Percentiles rank a stretch among this genome's conserved stretches.
These are phyloP conservation scores for Diploptera punctata DNA, from an alignment of 2,888 invertebrate genomes.

Conservation along the genomic window DNA sequence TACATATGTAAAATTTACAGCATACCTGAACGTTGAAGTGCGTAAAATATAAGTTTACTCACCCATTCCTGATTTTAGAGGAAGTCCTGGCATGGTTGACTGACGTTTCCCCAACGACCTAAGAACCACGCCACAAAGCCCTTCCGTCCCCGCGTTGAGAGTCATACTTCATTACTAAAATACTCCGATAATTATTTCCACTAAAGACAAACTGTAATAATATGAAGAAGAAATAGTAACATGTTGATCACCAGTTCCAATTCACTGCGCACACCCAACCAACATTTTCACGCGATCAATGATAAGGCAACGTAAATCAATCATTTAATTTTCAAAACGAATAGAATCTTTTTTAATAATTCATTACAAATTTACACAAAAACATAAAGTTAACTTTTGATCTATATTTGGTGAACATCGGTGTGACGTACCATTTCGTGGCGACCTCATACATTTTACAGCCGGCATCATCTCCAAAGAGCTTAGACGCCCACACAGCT, in stretches of 20 bases:
- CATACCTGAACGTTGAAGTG: no score
- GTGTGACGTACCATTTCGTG: neutral
- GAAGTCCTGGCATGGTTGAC: slow-evolving; percentile 17
- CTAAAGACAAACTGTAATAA: neutral
- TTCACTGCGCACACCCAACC: slow-evolving; percentile 26
- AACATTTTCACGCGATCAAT: slow-evolving; percentile 27
- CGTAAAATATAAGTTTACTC: slow-evolving; percentile 21
- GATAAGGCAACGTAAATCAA: neutral
- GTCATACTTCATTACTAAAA: slow-evolving; percentile 26
- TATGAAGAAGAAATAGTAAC: neutral
- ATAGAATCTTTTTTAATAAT: neutral
- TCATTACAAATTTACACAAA: neutral
- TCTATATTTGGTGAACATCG: neutral
- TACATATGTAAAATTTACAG: no score
- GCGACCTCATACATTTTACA: slow-evolving; percentile 14
- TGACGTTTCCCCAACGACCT: slow-evolving; percentile 27
- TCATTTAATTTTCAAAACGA: neutral
- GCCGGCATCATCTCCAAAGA: slow-evolving; percentile 10
- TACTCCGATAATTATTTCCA: neutral
- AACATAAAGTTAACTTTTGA: neutral
- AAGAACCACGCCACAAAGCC: slow-evolving; percentile 28
- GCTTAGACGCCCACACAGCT: slow-evolving; percentile 15
- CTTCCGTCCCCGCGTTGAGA: slow-evolving; percentile 13
- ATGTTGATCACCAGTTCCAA: slow-evolving; percentile 12
- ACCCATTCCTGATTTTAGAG: slow-evolving; percentile 36